A percentile compares a stretch with the other conserved stretches of the same genome.
These are phyloP conservation scores for Branchinecta lynchi DNA, from an alignment of 1,140 invertebrate genomes.

Conservation along the genomic window DNA sequence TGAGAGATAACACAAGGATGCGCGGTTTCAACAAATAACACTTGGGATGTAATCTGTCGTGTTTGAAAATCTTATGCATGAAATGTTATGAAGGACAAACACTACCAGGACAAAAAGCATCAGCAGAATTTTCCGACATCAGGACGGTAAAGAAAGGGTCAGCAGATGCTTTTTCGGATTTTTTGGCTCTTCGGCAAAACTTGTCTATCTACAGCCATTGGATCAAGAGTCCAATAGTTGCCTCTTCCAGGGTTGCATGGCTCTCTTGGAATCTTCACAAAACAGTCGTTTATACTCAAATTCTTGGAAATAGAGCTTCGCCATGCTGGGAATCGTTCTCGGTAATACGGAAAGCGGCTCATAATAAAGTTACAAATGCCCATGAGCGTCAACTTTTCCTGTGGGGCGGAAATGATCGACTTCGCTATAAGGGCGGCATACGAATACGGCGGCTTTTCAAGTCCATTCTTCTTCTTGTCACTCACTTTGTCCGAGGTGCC, in stretches of 20 bases:
- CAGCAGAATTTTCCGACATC: no score
- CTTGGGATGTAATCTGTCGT: no score
- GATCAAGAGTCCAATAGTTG: conserved; percentile 98
- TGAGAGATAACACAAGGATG: no score
- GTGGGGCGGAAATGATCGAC: conserved; percentile 92
- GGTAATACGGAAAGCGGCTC: conserved; percentile 89
- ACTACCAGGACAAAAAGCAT: no score
- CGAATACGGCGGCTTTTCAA: conserved; percentile 89
- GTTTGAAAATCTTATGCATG: no score
- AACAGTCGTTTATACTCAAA: conserved; percentile 93
- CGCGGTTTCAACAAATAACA: no score
- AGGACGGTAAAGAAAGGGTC: no score
- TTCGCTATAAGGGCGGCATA: conserved; percentile 96
- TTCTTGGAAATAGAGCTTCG: conserved; percentile 96
- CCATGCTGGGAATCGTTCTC: conserved; percentile 89
- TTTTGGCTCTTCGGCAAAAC: no score
- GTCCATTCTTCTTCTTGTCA: conserved; percentile 28
- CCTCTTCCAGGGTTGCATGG: conserved; percentile 97
- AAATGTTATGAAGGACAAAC: no score
- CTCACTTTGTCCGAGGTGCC: conserved; percentile 13
- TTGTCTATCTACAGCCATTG: conserved; percentile 87
- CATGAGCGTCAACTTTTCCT: conserved; percentile 87
- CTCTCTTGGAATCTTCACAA: conserved; percentile 94
- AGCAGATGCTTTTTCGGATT: no score
- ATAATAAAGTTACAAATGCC: conserved; percentile 99